Evolutionary conservation across 2,888 invertebrate genomes (phyloP), one percentile per base, ranked within the genome.

Genomic region (Noctuana brunneofusca): DNA sequence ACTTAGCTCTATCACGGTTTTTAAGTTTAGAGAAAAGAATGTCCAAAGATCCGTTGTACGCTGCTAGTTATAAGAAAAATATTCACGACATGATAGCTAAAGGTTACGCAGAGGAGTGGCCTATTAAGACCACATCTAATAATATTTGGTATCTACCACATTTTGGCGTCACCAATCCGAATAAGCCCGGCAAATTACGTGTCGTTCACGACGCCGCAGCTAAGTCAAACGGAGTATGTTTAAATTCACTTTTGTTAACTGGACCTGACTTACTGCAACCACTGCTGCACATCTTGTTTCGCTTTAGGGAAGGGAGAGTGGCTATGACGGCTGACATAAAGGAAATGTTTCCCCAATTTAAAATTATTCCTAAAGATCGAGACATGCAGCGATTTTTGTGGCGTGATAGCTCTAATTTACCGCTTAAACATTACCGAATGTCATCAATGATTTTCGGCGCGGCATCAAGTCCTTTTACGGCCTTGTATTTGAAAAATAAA

Each of bases 201-300:
- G 14, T 38, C 14, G 38, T 38, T 38, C 14, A 38, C 14, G 38
- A 38, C 14, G 38, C 38, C 6, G 38, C 38, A 5, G 38, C 38
- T 14, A 38, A 38, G 5, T 14, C 14, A 14, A 38, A 38, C n/a
- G 38, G 14, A 38, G n/a, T 38, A 6, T 14, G 38, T 14, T 38
- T 38, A 38, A 38, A 38, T 14, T 38, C 38, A 8, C 14, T 38
- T 38, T 38, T 38, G 6, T 38, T 38, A 14, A 38, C 38, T 14
- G 38, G 38, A 38, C 38, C 38, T 38, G 38, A 38, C 14, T 38
- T 38, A 6, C 14, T 38, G 2, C 38, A 38, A 6, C 38, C 38
- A 4, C 38, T 38, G 3, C 14, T 38, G 14, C 38, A 38, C 14
- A 69, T 78, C 0, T n/a, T 79, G 0, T 68, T 76, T 62, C 72